Percentiles rank a stretch among this genome's conserved stretches.
Evolutionary conservation across 2,888 invertebrate genomes (phyloP).

Genomic region (Exocentrus adspersus): DNA sequence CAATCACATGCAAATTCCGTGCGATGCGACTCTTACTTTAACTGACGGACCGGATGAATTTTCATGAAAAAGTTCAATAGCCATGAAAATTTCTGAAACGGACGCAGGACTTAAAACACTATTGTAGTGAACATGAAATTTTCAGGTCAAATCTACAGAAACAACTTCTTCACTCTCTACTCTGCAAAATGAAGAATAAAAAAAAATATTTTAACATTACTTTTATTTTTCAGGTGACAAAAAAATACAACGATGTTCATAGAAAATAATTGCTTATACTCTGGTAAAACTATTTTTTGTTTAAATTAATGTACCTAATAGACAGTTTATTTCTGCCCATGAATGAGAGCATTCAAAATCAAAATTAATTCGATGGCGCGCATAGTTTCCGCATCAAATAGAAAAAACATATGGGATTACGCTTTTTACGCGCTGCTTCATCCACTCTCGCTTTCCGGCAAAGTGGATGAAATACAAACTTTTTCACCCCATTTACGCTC

Average conservation of each 20-base stretch:
- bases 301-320: too few relatives aligned
- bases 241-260: too few relatives aligned
- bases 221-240: too few relatives aligned
- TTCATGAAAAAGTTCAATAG: conserved; percentile 51
- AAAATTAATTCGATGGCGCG: conserved; percentile 13
- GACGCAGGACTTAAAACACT: background rate
- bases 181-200: too few relatives aligned
- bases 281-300: too few relatives aligned
- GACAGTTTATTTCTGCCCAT: too few relatives aligned
- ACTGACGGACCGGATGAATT: conserved; percentile 44
- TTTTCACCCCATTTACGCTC: conserved; percentile 60
- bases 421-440: background rate
- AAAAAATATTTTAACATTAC: too few relatives aligned
- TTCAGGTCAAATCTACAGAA: too few relatives aligned
- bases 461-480: conserved; percentile 42
- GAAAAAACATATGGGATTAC: conserved; percentile 41
- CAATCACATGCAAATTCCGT: conserved; percentile 47
- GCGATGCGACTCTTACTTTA: conserved; percentile 40
- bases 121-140: too few relatives aligned
- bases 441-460: conserved; percentile 36
- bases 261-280: too few relatives aligned
- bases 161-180: too few relatives aligned
- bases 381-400: conserved; percentile 23
- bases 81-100: conserved; percentile 31
- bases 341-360: conserved; percentile 11